phyloP scores from a whole-genome alignment of 92 coral and sea anemone species.

The Scolanthus callimorphus region DNA sequence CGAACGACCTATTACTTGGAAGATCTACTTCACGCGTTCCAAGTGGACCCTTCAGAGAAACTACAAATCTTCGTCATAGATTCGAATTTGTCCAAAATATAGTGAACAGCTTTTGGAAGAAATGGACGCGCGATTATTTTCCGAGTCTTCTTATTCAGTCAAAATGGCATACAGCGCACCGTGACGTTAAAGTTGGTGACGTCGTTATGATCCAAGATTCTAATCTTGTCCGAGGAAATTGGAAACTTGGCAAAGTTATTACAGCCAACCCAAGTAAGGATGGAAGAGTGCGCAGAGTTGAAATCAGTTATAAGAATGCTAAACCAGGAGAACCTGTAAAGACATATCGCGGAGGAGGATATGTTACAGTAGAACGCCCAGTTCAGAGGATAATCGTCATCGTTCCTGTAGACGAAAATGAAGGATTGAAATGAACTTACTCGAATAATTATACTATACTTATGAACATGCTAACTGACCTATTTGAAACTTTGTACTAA shows the following conservation, averaged over 20 bases:
- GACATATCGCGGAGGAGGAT: conserved; percentile 6
- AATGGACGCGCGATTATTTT: too few species aligned
- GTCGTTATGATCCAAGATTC: conserved; percentile 34
- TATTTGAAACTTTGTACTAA: too few species aligned
- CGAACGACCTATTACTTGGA: conserved; percentile 20
- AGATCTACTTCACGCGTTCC: conserved; percentile 36
- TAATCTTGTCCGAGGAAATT: conserved; percentile 45
- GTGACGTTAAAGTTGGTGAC: conserved; percentile 31
- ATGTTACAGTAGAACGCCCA: conserved; percentile 12
- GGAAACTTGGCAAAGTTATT: conserved; percentile 54
- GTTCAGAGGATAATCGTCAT: conserved; percentile 19
- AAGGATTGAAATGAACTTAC: too few species aligned
- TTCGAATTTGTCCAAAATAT: conserved; percentile 28
- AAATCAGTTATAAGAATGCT: conserved; percentile 11
- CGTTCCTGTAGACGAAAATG: conserved; percentile 7
- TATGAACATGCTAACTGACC: too few species aligned
- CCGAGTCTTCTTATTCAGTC: conserved; percentile 19
- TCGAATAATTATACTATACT: too few species aligned
- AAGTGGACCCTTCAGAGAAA: conserved; percentile 41
- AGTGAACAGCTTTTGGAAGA: conserved; percentile 28
- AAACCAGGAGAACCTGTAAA: conserved; percentile 2
- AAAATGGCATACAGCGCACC: conserved; percentile 39
- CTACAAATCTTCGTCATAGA: conserved; percentile 12
- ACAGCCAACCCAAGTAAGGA: conserved; percentile 31
- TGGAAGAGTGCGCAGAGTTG: conserved; percentile 16